Conservation (phyloP, 2,888 invertebrate genomes). For the Bruchidius siliquastri region DNA sequence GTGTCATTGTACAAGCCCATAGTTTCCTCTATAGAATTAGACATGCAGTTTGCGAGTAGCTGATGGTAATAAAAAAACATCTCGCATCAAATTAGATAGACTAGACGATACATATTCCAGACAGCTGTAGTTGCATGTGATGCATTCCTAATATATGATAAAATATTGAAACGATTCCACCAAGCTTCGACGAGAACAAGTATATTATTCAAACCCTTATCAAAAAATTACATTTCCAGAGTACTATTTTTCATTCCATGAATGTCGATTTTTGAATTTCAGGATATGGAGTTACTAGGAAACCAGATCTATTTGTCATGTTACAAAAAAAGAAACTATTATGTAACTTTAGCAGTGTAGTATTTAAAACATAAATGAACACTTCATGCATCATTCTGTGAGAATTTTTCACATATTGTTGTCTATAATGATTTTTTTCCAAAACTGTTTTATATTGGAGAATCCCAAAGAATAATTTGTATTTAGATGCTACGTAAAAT, state of each 20-base stretch:
- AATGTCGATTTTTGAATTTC: not conserved
- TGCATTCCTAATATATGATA: not conserved
- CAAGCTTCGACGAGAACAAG: not conserved
- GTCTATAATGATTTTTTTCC: no score
- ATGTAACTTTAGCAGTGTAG: no score
- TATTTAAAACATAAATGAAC: no score
- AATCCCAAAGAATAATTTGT: no score
- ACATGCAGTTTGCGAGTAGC: not conserved
- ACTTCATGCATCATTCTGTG: no score
- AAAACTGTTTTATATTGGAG: no score
- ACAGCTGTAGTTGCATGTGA: not conserved
- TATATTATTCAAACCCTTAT: not conserved
- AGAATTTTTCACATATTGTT: no score
- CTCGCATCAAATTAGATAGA: not conserved
- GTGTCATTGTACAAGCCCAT: no score
- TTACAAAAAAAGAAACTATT: no score
- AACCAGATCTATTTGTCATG: no score
- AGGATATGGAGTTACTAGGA: not conserved
- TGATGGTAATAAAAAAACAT: not conserved
- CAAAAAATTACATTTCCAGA: not conserved
- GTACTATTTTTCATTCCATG: not conserved
- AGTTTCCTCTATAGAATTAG: not conserved
- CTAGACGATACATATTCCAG: not conserved
- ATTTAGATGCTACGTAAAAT: no score
- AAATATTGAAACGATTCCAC: not conserved